Evolutionary conservation across 2,113 vertebrate species (phyloP).

Genomic region (Dasyprocta punctata): DNA sequence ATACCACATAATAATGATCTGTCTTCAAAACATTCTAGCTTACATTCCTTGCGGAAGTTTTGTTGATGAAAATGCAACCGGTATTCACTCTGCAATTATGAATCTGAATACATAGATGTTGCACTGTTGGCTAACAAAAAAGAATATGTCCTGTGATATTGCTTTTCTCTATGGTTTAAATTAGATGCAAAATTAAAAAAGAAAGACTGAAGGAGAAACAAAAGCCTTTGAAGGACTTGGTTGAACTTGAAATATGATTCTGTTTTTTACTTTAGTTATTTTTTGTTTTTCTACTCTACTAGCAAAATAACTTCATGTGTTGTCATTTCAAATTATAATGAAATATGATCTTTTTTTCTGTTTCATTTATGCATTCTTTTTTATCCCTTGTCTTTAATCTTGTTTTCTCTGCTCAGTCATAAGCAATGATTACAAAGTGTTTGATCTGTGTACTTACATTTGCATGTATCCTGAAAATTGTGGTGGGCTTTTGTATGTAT

Average conservation of each 20-base stretch:
- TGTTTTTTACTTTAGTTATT: not conserved
- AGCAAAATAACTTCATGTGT: not conserved
- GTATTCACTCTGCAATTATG: not conserved
- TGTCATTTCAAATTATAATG: slow-evolving; percentile 40
- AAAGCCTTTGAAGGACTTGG: not conserved
- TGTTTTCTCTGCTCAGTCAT: not conserved
- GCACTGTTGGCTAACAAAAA: not conserved
- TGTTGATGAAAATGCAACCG: not conserved
- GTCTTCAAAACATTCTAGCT: not conserved
- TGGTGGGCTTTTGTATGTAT: not conserved
- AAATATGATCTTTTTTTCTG: not conserved
- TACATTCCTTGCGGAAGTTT: not conserved
- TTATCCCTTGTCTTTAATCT: not conserved
- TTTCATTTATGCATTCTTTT: not conserved
- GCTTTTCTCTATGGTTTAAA: not conserved
- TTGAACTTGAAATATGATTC: slow-evolving; percentile 5
- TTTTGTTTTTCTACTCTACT: not conserved
- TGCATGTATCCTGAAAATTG: not conserved
- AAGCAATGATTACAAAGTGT: not conserved
- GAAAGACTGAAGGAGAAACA: not conserved
- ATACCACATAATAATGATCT: slow-evolving; percentile 21
- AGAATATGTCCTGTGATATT: slow-evolving; percentile 3
- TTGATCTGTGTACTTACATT: not conserved
- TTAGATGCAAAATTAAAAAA: not conserved
- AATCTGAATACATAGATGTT: not conserved